A percentile compares a stretch with the other conserved stretches of the same genome.
These are phyloP conservation scores for Mesorhabditis sp. DNA, from an alignment of 2,888 invertebrate species.

Conservation along the genomic window DNA sequence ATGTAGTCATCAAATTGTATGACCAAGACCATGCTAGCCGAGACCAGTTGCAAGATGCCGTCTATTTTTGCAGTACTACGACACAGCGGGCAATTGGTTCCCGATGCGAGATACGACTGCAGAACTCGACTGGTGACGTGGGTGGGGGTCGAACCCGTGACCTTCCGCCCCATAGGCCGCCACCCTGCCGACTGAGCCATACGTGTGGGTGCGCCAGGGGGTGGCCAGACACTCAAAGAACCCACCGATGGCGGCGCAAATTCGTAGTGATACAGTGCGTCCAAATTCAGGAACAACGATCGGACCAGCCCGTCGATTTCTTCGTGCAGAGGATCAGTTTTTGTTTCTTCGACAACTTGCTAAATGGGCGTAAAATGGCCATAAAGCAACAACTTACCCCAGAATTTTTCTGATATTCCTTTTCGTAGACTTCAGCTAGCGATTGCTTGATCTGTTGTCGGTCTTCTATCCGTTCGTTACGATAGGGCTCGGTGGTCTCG, in stretches of 20 bases:
- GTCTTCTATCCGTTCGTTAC: conserved; percentile 81
- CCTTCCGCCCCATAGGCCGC: too few species aligned
- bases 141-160: too few species aligned
- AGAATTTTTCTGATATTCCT: conserved; percentile 62
- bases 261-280: conserved; percentile 87
- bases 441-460: conserved; percentile 90
- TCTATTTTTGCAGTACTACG: conserved; percentile 2
- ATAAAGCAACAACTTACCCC: conserved; percentile 59
- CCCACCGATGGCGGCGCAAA: conserved; percentile 71
- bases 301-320: conserved; percentile 75
- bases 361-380: conserved; percentile 6
- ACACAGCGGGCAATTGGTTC: not conserved
- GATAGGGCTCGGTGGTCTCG: conserved; percentile 77
- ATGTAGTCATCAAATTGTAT: not conserved
- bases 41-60: not conserved
- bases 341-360: conserved; percentile 5
- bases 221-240: conserved; percentile 57
- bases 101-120: conserved; percentile 3
- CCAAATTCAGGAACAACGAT: conserved; percentile 77
- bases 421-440: conserved; percentile 86
- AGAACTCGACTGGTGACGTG: not conserved
- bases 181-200: not conserved
- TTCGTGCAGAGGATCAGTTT: conserved; percentile 67
- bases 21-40: conserved; percentile 6
- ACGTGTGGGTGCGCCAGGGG: not conserved